Evolutionary conservation across 2,113 vertebrate genomes (phyloP), one percentile per base, ranked within the genome.

Genomic region (Pangasianodon hypophthalmus): DNA sequence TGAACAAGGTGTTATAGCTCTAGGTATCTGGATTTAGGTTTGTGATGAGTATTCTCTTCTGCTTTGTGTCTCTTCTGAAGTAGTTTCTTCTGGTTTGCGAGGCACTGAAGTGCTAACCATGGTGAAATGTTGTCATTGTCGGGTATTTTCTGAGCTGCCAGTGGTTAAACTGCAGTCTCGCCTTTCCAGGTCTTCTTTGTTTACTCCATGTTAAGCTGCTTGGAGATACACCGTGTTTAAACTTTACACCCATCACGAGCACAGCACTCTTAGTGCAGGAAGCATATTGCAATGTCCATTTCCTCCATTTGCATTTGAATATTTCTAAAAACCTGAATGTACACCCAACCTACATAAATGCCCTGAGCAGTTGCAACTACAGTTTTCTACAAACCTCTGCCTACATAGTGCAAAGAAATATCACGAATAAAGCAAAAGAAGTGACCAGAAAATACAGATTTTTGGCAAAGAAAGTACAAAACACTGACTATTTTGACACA

Each of bases 281-380:
- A 85, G 90, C 71, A 75, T 73, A 62, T 73, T 62, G 29, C 50
- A 46, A 0, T 44, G 46, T 88, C 48, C 16, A 32, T 86, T 91
- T 91, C 87, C 77, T 88, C 8, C 14, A 26, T 48, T 60, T 69
- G 14, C 75, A 54, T 86, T 52, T 82, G 37, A 91, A 54, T 75
- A 58, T 37, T 75, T n/a, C 58, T 87, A 7, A 83, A 50, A 82
- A 37, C 41, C 6, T 50, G 10, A n/a, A 85, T 85, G 19, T 24
- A 26, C 19, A 73, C 37, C 16, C 41, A 84, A 6, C 21, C 84
- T 24, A 64, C 3, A 32, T n/a, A 19, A 64, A 29, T 26, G 48
- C 26, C 29, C 48, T 37, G 24, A 79, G 29, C 50, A n/a, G 11
- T 52, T 32, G 13, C 3, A 48, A 18, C 41, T 44, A 6, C 14